Evolutionary conservation across 2,888 invertebrate genomes (phyloP).

Genomic region (Philhelius pedissequus): DNA sequence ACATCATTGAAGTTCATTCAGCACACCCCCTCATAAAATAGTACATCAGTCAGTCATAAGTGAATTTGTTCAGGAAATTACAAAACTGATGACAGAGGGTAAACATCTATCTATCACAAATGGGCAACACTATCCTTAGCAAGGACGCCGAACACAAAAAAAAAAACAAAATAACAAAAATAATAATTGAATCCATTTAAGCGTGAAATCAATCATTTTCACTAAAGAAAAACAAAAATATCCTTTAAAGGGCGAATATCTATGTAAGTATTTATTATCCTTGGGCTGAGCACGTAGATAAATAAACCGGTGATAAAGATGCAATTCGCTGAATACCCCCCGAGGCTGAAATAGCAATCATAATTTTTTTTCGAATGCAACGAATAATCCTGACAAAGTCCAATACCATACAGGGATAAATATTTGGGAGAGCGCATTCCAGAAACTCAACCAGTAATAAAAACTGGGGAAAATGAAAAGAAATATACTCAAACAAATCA

Average conservation of each 20-base stretch:
- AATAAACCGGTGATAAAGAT: not conserved
- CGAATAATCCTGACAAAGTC: not conserved
- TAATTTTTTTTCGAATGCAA: not conserved
- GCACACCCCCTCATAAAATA: not conserved
- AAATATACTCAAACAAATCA: too few species aligned
- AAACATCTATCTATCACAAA: conserved; percentile 11
- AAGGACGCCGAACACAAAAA: not conserved
- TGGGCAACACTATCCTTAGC: conserved; percentile 34
- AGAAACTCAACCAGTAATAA: too few species aligned
- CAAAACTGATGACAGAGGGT: conserved; percentile 55
- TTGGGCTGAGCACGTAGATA: not conserved
- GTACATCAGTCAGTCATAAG: not conserved
- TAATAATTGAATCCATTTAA: conserved; percentile 59
- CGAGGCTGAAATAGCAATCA: not conserved
- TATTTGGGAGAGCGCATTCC: too few species aligned
- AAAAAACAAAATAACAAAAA: not conserved
- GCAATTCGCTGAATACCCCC: not conserved
- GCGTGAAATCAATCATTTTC: conserved; percentile 66
- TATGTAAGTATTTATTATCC: not conserved
- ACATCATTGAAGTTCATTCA: not conserved
- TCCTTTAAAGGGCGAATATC: not conserved
- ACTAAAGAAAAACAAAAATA: conserved; percentile 31
- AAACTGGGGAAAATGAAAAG: too few species aligned
- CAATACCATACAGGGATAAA: too few species aligned
- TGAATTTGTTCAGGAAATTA: conserved; percentile 49